phyloP scores from a whole-genome alignment of 2,113 vertebrate species.

The Stegostoma tigrinum region DNA sequence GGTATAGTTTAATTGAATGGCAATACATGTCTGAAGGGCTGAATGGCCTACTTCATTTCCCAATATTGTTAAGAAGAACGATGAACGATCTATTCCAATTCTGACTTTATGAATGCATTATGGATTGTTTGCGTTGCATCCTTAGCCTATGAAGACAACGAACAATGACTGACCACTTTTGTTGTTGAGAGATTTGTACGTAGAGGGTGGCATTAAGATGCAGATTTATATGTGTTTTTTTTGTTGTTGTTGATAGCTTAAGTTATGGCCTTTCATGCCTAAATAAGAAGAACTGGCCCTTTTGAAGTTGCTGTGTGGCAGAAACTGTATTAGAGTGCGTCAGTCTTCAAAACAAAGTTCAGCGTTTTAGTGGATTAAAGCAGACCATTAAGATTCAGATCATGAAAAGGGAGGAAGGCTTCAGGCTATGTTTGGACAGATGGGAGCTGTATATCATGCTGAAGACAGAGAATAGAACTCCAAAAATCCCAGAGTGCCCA shows the following conservation, averaged over 20 bases:
- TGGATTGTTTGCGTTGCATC: neutral
- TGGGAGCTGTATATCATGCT: constrained; percentile 36
- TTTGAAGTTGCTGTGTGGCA: neutral
- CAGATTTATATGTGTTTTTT: neutral
- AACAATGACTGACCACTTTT: neutral
- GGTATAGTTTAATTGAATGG: neutral
- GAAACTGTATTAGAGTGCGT: neutral
- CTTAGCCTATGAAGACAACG: neutral
- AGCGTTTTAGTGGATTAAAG: neutral
- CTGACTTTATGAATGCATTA: neutral
- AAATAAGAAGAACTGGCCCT: neutral
- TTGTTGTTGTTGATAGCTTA: neutral
- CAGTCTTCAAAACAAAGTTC: constrained; percentile 15
- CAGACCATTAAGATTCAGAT: neutral
- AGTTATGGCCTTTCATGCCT: neutral
- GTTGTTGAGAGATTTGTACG: neutral
- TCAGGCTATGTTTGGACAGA: constrained; percentile 40
- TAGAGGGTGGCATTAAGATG: too few relatives aligned
- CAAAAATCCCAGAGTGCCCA: neutral
- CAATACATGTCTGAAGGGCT: neutral
- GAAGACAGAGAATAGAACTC: neutral
- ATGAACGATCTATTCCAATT: neutral
- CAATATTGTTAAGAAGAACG: neutral
- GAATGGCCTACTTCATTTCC: neutral
- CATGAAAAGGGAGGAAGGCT: fast-evolving